Evolutionary conservation across 1,140 invertebrate species (phyloP).

Genomic region (Dendrolimus punctatus): DNA sequence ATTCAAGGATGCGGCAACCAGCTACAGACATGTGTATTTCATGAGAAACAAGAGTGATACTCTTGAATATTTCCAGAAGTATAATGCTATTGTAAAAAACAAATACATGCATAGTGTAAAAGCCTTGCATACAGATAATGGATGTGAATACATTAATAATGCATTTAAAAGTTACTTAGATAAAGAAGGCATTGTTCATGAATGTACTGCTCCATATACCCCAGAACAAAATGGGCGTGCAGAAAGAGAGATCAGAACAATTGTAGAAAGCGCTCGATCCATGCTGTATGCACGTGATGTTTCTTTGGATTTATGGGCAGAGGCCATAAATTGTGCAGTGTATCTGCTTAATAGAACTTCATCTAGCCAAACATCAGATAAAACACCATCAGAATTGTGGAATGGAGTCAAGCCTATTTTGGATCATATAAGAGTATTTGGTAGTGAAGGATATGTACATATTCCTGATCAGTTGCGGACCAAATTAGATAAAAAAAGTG

Average conservation of each 20-base stretch:
- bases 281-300: slow-evolving; percentile 25
- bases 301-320: slow-evolving; percentile 16
- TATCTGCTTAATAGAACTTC: slow-evolving; percentile 38
- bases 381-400: slow-evolving; percentile 20
- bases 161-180: slow-evolving; percentile 13
- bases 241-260: slow-evolving; percentile 10
- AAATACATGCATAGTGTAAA: slow-evolving; percentile 12
- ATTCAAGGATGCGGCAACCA: slow-evolving; percentile 17
- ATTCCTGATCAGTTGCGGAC: slow-evolving; percentile 15
- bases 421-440: slow-evolving; percentile 23
- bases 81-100: slow-evolving; percentile 17
- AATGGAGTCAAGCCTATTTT: slow-evolving; percentile 16
- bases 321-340: slow-evolving; percentile 28
- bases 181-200: slow-evolving; percentile 7
- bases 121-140: slow-evolving; percentile 19
- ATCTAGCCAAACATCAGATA: slow-evolving; percentile 15
- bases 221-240: slow-evolving; percentile 14
- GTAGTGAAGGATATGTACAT: slow-evolving; percentile 24
- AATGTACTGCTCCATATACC: slow-evolving; percentile 14
- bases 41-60: slow-evolving; percentile 13
- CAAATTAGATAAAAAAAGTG: slow-evolving; percentile 16
- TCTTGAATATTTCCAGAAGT: too few relatives aligned
- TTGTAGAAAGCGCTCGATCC: slow-evolving; percentile 15
- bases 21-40: slow-evolving; percentile 13
- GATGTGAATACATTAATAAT: slow-evolving; percentile 15